A percentile compares a stretch with the other conserved stretches of the same genome.
Conservation (phyloP, 23 tunicate species). For the Botrylloides violaceus region DNA sequence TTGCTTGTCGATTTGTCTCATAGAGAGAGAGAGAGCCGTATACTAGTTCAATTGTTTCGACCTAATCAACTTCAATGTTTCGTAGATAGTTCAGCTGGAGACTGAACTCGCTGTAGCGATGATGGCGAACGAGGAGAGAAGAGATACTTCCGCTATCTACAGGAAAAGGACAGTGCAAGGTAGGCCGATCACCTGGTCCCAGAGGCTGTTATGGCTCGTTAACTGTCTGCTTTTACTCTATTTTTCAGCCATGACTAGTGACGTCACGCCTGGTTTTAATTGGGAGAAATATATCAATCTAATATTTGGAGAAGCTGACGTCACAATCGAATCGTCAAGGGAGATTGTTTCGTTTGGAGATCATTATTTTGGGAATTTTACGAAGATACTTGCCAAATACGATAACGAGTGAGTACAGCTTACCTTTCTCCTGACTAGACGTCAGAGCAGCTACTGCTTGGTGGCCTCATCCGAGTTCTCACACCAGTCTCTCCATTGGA, state of each 20-base stretch:
- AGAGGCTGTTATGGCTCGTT: too few relatives aligned
- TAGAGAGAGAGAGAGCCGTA: too few relatives aligned
- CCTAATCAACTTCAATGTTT: background rate
- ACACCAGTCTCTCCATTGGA: too few relatives aligned
- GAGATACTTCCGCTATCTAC: constrained; percentile 61
- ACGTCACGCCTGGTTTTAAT: constrained; percentile 19
- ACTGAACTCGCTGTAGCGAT: constrained; percentile 45
- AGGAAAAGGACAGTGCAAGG: constrained; percentile 41
- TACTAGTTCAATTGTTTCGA: too few relatives aligned
- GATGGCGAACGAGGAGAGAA: constrained; percentile 47
- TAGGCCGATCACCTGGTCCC: too few relatives aligned
- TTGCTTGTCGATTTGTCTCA: too few relatives aligned
- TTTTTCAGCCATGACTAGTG: constrained; percentile 21
- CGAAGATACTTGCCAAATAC: constrained; percentile 16
- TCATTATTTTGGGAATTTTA: constrained; percentile 46
- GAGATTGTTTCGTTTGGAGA: constrained; percentile 58
- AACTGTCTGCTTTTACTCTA: too few relatives aligned
- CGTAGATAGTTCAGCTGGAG: constrained; percentile 62
- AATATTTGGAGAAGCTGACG: background rate
- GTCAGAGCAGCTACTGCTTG: too few relatives aligned
- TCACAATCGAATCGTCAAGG: background rate
- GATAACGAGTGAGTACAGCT: constrained; percentile 2
- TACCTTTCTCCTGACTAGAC: background rate
- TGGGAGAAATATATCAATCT: constrained; percentile 51
- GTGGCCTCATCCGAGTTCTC: too few relatives aligned